Conservation (phyloP, 2,888 invertebrate species). For the Amblyteles armatorius region DNA sequence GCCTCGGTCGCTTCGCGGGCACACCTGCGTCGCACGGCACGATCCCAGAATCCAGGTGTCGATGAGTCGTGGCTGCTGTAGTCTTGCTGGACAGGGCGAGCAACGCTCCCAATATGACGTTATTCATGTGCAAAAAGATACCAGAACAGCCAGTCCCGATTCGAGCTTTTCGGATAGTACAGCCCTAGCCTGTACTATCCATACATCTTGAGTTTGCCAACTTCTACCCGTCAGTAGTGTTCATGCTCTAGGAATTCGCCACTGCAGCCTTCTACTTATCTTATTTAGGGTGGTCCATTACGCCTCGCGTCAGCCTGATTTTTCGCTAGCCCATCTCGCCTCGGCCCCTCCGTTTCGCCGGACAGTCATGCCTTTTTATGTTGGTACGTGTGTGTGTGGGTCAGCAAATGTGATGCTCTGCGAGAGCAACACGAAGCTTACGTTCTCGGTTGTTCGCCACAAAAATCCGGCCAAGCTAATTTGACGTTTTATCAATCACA, state of each 20-base stretch:
- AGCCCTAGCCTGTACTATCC: too few relatives aligned
- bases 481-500: slow-evolving; percentile 84
- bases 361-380: background rate
- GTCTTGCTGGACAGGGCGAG: background rate
- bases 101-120: background rate
- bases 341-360: background rate
- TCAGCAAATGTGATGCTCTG: slow-evolving; percentile 9
- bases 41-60: slow-evolving; percentile 60
- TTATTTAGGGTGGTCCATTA: too few relatives aligned
- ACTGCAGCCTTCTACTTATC: too few relatives aligned
- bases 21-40: slow-evolving; percentile 55
- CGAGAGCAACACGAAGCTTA: slow-evolving; percentile 41
- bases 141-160: background rate
- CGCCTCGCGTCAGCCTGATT: too few relatives aligned
- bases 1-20: slow-evolving; percentile 53
- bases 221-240: too few relatives aligned
- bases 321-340: too few relatives aligned
- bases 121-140: background rate
- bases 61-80: slow-evolving; percentile 10
- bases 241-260: too few relatives aligned
- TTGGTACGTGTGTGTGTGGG: background rate
- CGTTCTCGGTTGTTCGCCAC: slow-evolving; percentile 64
- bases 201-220: too few relatives aligned
- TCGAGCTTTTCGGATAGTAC: background rate
- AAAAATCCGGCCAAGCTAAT: slow-evolving; percentile 77